These are phyloP conservation scores for Therioaphis trifolii DNA, from an alignment of 2,888 invertebrate genomes.

Conservation along the genomic window DNA sequence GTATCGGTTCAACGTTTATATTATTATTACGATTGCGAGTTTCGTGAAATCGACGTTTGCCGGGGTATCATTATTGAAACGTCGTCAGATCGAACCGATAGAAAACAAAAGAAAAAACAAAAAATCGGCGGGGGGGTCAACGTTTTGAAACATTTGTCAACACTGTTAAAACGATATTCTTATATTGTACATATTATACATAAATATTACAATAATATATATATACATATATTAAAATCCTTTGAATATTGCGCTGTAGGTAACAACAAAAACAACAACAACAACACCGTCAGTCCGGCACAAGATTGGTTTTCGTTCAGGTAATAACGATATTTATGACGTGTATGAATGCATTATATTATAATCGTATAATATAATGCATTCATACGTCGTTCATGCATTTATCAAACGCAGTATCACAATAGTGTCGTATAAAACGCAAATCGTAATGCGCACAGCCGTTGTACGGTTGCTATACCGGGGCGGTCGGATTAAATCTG, in stretches of 20 bases:
- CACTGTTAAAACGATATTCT: neutral
- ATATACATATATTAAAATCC: neutral
- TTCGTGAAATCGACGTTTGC: no score
- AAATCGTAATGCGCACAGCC: no score
- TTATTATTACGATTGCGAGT: neutral
- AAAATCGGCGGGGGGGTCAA: constrained; percentile 29
- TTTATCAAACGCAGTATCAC: no score
- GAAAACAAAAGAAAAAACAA: no score
- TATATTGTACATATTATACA: neutral
- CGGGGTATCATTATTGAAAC: neutral
- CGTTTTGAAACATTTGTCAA: constrained; percentile 16
- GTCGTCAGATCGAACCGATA: constrained; percentile 20
- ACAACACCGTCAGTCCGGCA: neutral
- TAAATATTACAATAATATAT: neutral
- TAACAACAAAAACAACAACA: neutral
- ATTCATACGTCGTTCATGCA: no score
- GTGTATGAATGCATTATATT: neutral
- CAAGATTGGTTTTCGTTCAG: constrained; percentile 58
- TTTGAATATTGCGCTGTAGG: constrained; percentile 10
- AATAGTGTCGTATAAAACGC: no score
- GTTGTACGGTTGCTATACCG: no score
- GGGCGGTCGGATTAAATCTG: neutral
- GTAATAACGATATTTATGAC: constrained; percentile 5
- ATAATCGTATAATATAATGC: neutral
- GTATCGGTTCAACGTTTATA: no score